phyloP scores from a whole-genome alignment of 1,140 invertebrate genomes.

The Coenobita brevimanus region DNA sequence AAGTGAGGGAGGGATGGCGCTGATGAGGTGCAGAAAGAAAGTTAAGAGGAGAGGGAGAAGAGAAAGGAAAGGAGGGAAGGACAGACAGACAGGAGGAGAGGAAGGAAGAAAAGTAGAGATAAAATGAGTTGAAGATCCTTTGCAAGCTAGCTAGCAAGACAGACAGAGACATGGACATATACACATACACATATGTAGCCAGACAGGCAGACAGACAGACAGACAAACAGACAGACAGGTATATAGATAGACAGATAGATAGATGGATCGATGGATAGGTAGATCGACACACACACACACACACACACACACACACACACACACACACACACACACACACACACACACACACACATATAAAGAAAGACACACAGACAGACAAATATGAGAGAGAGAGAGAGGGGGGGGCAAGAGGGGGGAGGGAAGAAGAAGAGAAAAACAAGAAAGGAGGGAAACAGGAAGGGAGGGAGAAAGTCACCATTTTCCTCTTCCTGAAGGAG shows the following conservation, averaged over 20 bases:
- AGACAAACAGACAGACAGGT: no score
- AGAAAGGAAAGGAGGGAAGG: neutral
- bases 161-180: neutral
- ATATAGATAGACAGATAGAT: no score
- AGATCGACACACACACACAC: neutral
- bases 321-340: neutral
- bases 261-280: neutral
- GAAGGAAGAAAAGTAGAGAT: neutral
- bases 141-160: neutral
- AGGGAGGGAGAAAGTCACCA: neutral
- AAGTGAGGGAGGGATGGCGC: neutral
- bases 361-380: neutral
- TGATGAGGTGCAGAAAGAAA: neutral
- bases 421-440: neutral
- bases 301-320: neutral
- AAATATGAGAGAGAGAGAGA: neutral
- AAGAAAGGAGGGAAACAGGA: neutral
- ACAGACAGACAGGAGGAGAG: neutral
- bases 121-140: neutral
- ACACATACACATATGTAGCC: no score
- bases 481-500: neutral
- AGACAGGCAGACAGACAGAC: no score
- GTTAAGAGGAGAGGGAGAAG: neutral
- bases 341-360: slow-evolving; percentile 1
- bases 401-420: neutral